Conservation (phyloP, 2,797 vertebrate genomes). For the Borostomias antarcticus region DNA sequence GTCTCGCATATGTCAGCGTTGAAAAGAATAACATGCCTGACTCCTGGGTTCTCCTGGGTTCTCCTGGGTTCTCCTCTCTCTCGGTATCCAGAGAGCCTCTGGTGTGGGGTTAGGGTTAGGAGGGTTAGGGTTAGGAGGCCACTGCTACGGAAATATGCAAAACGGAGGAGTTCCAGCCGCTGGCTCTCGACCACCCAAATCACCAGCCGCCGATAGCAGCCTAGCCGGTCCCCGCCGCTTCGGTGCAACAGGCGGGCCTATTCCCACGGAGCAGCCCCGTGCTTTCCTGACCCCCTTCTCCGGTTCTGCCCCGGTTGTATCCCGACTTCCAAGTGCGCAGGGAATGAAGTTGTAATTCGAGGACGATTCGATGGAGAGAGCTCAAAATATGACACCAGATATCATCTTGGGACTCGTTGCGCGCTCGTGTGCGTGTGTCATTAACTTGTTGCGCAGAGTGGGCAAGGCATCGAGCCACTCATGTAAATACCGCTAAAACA, state of each 20-base stretch:
- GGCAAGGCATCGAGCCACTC: slow-evolving; percentile 61
- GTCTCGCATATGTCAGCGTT: slow-evolving; percentile 17
- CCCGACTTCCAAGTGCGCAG: slow-evolving; percentile 59
- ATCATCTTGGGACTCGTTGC: slow-evolving; percentile 46
- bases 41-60: background rate
- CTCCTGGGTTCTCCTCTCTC: background rate
- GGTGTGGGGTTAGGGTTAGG: too few relatives aligned
- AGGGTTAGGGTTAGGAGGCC: too few relatives aligned
- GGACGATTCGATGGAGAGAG: slow-evolving; percentile 37
- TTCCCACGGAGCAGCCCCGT: slow-evolving; percentile 81
- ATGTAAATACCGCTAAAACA: slow-evolving; percentile 55
- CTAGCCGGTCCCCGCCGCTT: slow-evolving; percentile 1
- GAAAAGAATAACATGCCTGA: background rate
- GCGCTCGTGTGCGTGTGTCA: slow-evolving; percentile 69
- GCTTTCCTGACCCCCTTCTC: slow-evolving; percentile 82
- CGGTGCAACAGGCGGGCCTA: slow-evolving; percentile 70
- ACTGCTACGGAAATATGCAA: slow-evolving; percentile 37
- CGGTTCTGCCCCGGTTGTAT: slow-evolving; percentile 69
- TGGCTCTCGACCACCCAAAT: slow-evolving; percentile 51
- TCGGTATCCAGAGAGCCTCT: background rate
- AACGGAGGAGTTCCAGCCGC: slow-evolving; percentile 43
- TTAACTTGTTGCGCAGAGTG: slow-evolving; percentile 77
- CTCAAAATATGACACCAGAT: slow-evolving; percentile 50
- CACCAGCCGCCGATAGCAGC: slow-evolving; percentile 38
- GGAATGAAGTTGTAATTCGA: slow-evolving; percentile 3